Base-by-base conservation (phyloP, 2,113 vertebrate species). In the Amazona vittata region DNA sequence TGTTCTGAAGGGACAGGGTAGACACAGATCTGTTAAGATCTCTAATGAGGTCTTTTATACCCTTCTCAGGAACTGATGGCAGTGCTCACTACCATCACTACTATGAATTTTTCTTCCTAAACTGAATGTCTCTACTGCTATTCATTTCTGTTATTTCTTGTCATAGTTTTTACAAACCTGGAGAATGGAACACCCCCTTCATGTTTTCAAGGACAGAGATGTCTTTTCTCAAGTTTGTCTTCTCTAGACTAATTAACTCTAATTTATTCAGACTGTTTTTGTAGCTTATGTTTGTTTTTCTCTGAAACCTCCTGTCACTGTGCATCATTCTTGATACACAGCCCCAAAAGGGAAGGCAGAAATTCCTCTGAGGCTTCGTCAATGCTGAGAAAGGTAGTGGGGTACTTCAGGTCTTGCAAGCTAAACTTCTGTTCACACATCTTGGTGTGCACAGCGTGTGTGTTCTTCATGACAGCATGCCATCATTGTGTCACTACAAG, bases 401-500 rank as follows among this genome's bases (percentile, higher is more conserved):
- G 78, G 90, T 79, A 60, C 85, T 85, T 87, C 33, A 31, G 39
- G 62, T 86, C 78, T 94, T 82, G 65, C 75, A 71, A 60, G 78
- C 55, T 85, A 26, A 29, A 78, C 81, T 91, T 60, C 62, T 85
- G 74, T 44, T 97, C 2, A 5, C 89, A 47, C 1, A 0, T 67
- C 81, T 59, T 0, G 0, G 65, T 21, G 69, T 2, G 5, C 0
- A 8, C 37, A 0, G 1, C 0, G 2, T 9, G 10, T 20, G 71
- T 0, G 1, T 44, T 75, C 47, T 55, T 50, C 0, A 0, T 60
- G 90, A 81, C 84, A 85, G 69, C 43, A 9, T 17, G 53, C 71
- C 83, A n/a, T 37, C 70, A 2, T 2, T 49, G 79, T 90, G 75
- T 67, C 71, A 35, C 83, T 77, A 83, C 67, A 71, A 89, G 39